These are phyloP conservation scores for Pedionomus torquatus DNA, from an alignment of 2,113 vertebrate species.

Conservation along the genomic window DNA sequence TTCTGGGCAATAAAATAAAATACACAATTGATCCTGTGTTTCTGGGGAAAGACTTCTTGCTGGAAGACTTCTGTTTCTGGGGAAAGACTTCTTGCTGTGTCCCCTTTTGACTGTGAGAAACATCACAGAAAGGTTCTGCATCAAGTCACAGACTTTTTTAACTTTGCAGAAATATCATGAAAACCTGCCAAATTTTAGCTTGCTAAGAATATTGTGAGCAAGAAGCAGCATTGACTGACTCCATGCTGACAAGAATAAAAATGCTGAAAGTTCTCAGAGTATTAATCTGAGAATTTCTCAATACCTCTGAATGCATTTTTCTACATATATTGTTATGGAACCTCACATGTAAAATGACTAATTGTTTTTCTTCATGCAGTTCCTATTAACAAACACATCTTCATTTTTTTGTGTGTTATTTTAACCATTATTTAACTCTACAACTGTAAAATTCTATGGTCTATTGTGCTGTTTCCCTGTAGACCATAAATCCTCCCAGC, in stretches of 20 bases:
- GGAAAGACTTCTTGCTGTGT: background rate
- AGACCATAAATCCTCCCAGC: background rate
- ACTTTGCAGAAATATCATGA: background rate
- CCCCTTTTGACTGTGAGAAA: background rate
- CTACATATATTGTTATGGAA: background rate
- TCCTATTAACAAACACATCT: background rate
- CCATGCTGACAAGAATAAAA: background rate
- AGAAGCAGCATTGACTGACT: background rate
- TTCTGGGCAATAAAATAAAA: background rate
- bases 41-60: background rate
- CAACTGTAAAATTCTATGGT: background rate
- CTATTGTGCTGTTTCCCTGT: background rate
- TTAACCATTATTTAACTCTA: background rate
- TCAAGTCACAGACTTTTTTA: background rate
- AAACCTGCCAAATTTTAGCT: background rate
- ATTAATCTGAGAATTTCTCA: background rate
- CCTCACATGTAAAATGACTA: background rate
- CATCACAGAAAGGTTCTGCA: background rate
- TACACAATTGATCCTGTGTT: background rate
- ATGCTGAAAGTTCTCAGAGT: background rate
- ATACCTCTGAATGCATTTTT: background rate
- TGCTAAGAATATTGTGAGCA: background rate
- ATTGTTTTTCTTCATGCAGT: background rate
- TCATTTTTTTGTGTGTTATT: conserved; percentile 21
- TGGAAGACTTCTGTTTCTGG: background rate